Evolutionary conservation across 2,113 vertebrate species (phyloP).

Genomic region (Acanthochromis polyacanthus): DNA sequence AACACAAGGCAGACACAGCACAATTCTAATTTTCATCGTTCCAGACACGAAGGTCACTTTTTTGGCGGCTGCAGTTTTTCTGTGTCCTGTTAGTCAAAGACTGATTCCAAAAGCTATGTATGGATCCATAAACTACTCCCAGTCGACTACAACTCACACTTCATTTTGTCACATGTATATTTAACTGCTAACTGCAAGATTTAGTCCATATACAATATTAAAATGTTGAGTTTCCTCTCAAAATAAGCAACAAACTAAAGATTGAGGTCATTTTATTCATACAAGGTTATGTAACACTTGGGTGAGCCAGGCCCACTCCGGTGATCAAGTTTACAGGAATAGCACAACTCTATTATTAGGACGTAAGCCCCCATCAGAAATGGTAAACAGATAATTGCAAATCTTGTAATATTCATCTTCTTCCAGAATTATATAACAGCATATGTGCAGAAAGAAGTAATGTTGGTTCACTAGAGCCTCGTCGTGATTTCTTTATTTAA

Average conservation of each 20-base stretch:
- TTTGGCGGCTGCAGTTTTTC: constrained; percentile 64
- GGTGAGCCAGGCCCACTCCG: constrained; percentile 15
- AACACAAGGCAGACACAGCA: constrained; percentile 85
- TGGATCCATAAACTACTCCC: constrained; percentile 10
- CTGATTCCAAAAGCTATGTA: constrained; percentile 40
- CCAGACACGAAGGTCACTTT: constrained; percentile 82
- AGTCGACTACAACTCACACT: background rate
- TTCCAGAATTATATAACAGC: background rate
- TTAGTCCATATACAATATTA: background rate
- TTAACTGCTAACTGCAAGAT: constrained; percentile 5
- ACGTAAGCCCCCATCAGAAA: constrained; percentile 1
- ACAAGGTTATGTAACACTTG: constrained; percentile 57
- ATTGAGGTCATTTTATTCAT: constrained; percentile 55
- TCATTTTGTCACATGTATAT: background rate
- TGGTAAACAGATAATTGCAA: constrained; percentile 19
- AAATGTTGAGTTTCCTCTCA: constrained; percentile 8
- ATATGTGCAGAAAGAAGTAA: constrained; percentile 6
- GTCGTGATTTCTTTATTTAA: constrained; percentile 31
- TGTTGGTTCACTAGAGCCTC: constrained; percentile 2
- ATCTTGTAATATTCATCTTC: constrained; percentile 9
- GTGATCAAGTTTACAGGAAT: constrained; percentile 16
- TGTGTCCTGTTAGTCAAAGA: constrained; percentile 64
- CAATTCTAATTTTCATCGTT: constrained; percentile 82
- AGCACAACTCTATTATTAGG: constrained; percentile 34
- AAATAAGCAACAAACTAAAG: constrained; percentile 24